phyloP scores from a whole-genome alignment of 2,113 vertebrate genomes.

The Mastomys natalensis region DNA sequence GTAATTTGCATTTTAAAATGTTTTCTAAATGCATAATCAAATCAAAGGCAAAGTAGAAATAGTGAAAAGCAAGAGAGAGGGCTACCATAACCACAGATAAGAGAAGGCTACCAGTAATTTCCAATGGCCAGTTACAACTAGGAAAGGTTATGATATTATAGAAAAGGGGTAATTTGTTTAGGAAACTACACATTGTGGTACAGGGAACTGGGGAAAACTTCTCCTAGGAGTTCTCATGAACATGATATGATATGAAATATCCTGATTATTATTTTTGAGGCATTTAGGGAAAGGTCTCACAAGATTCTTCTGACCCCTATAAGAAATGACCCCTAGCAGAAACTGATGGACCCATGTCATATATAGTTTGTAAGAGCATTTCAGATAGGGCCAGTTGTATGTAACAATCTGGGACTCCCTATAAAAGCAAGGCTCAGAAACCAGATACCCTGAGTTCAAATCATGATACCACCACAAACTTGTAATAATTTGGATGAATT shows the following conservation, averaged over 20 bases:
- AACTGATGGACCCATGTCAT: neutral
- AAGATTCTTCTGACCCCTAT: neutral
- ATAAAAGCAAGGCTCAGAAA: neutral
- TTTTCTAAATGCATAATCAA: neutral
- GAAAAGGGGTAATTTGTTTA: conserved; percentile 5
- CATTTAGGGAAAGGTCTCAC: neutral
- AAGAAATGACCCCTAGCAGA: neutral
- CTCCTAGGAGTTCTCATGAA: neutral
- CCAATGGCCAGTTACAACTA: neutral
- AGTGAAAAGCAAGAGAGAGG: conserved; percentile 24
- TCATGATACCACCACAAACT: neutral
- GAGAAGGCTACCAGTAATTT: neutral
- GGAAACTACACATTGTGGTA: neutral
- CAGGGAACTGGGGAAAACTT: neutral
- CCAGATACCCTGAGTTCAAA: neutral
- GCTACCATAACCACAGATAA: neutral
- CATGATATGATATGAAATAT: neutral
- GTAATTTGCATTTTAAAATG: conserved; percentile 16
- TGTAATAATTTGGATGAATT: neutral
- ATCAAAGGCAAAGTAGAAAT: conserved; percentile 13
- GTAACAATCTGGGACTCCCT: neutral
- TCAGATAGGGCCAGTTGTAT: neutral
- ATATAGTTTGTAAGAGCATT: neutral
- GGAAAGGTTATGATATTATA: neutral
- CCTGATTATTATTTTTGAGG: neutral